Conservation (phyloP, 2,888 invertebrate genomes). For the Lamellibrachia satsuma region DNA sequence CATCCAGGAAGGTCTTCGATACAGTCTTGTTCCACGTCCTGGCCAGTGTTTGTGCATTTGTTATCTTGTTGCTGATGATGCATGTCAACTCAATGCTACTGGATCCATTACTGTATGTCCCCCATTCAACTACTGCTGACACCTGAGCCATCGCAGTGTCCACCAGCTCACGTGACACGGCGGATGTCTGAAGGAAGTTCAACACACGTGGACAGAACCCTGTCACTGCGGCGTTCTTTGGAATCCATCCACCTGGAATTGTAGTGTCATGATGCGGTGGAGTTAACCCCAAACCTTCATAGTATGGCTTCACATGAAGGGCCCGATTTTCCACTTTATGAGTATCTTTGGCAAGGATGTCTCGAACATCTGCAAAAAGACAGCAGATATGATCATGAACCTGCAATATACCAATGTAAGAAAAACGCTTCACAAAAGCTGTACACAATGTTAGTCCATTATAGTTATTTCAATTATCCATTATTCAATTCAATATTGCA, state of each 20-base stretch:
- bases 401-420: background rate
- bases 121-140: background rate
- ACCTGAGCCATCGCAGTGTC: background rate
- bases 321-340: background rate
- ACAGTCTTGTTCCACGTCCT: background rate
- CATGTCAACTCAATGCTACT: background rate
- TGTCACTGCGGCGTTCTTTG: background rate
- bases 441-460: background rate
- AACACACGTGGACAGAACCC: background rate
- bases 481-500: background rate
- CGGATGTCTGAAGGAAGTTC: background rate
- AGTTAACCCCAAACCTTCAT: constrained; percentile 26
- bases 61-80: background rate
- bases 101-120: background rate
- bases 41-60: background rate
- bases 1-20: background rate
- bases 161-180: background rate
- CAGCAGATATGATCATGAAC: background rate
- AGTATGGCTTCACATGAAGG: constrained; percentile 13
- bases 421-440: background rate
- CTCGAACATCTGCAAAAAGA: background rate
- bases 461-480: background rate
- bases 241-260: constrained; percentile 25
- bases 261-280: constrained; percentile 28
- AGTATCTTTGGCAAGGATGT: background rate